phyloP scores from a whole-genome alignment of 2,797 vertebrate genomes.

The Bovichtus variegatus region DNA sequence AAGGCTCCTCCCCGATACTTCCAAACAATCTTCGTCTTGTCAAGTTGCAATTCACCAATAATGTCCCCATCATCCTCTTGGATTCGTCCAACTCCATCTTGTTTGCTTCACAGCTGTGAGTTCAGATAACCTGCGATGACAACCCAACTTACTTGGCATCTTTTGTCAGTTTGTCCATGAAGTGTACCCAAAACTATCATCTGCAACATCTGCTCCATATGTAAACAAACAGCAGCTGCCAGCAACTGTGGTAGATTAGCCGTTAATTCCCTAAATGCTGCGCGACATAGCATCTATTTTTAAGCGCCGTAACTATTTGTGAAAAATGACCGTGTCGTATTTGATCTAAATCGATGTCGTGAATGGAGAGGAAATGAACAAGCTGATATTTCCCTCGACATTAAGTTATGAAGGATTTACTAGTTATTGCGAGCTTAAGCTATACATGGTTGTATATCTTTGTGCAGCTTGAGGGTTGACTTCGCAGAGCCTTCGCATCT shows the following conservation, averaged over 20 bases:
- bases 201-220: slow-evolving; percentile 52
- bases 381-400: not conserved
- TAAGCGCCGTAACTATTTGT: slow-evolving; percentile 24
- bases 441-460: slow-evolving; percentile 11
- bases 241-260: slow-evolving; percentile 47
- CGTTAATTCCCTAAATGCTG: slow-evolving; percentile 42
- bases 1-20: not conserved
- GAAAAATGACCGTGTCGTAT: not conserved
- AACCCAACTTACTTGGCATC: slow-evolving; percentile 18
- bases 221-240: slow-evolving; percentile 57
- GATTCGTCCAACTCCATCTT: not conserved
- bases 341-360: slow-evolving; percentile 1
- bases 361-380: not conserved
- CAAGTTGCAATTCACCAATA: slow-evolving; percentile 3
- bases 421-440: not conserved
- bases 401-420: not conserved
- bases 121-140: slow-evolving; percentile 38
- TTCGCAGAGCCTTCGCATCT: slow-evolving; percentile 4
- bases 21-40: slow-evolving; percentile 15
- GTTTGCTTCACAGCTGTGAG: slow-evolving; percentile 13
- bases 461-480: slow-evolving; percentile 46
- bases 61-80: not conserved
- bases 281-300: not conserved
- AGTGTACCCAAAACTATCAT: slow-evolving; percentile 45
- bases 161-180: slow-evolving; percentile 50